These are phyloP conservation scores for Nowickia ferox DNA, from an alignment of 2,888 invertebrate species.

Conservation along the genomic window DNA sequence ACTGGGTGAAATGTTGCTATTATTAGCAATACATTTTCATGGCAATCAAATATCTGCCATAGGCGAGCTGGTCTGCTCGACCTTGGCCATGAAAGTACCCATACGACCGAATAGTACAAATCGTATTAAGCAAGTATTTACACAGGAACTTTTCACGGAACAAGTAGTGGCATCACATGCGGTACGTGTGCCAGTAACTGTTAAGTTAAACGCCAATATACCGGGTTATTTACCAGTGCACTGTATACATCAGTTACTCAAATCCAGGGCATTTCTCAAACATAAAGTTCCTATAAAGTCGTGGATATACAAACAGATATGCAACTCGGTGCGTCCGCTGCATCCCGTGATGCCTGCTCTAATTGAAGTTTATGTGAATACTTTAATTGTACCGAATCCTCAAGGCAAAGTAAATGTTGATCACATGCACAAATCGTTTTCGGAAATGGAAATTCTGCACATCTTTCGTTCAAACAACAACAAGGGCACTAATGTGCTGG, in stretches of 20 bases:
- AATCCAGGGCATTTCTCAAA: slow-evolving; percentile 96
- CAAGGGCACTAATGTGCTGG: slow-evolving; percentile 76
- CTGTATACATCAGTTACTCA: slow-evolving; percentile 97
- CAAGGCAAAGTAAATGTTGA: slow-evolving; percentile 84
- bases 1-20: slow-evolving; percentile 96
- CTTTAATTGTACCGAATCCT: slow-evolving; percentile 89
- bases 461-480: slow-evolving; percentile 87
- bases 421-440: slow-evolving; percentile 95
- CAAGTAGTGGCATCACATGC: slow-evolving; percentile 98
- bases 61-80: slow-evolving; percentile 96
- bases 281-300: slow-evolving; percentile 97
- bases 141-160: slow-evolving; percentile 98
- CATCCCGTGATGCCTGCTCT: slow-evolving; percentile 96
- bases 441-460: slow-evolving; percentile 93
- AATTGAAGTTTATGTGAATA: slow-evolving; percentile 97
- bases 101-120: slow-evolving; percentile 93
- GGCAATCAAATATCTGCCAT: slow-evolving; percentile 96
- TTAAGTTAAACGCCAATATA: slow-evolving; percentile 93
- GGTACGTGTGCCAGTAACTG: slow-evolving; percentile 97
- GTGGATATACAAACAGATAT: slow-evolving; percentile 98
- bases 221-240: slow-evolving; percentile 97
- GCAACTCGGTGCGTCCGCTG: slow-evolving; percentile 93
- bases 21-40: slow-evolving; percentile 98
- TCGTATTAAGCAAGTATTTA: slow-evolving; percentile 96
- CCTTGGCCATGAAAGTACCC: slow-evolving; percentile 96